These are phyloP conservation scores for Drosophila gaucha DNA, from an alignment of 2,888 invertebrate genomes.

Conservation along the genomic window DNA sequence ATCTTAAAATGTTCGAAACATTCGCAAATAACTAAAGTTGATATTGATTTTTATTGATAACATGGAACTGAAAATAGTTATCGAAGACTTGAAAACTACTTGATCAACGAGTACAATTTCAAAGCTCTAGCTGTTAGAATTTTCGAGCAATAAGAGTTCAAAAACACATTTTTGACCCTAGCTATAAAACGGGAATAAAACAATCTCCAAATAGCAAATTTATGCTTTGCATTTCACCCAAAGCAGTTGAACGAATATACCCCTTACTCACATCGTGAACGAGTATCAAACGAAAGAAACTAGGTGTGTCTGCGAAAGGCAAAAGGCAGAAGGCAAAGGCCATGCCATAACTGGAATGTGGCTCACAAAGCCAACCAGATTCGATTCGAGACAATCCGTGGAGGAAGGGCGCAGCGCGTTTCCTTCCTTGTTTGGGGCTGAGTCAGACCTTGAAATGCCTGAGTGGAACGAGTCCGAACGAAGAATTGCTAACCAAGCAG, in stretches of 20 bases:
- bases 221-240: too few species aligned
- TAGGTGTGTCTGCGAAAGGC: conserved; percentile 66
- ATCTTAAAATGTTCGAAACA: too few species aligned
- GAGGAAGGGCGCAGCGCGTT: conserved; percentile 59
- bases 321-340: conserved; percentile 48
- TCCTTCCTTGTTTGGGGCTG: conserved; percentile 67
- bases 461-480: conserved; percentile 9
- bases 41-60: too few species aligned
- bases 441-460: conserved; percentile 77
- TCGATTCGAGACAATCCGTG: conserved; percentile 1
- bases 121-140: too few species aligned
- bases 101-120: too few species aligned
- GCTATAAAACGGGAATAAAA: too few species aligned
- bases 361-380: conserved; percentile 27
- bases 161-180: too few species aligned
- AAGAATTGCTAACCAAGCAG: conserved; percentile 8
- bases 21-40: too few species aligned
- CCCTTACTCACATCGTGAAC: not conserved
- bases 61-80: too few species aligned
- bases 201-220: too few species aligned
- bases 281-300: conserved; percentile 40
- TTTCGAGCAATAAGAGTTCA: too few species aligned
- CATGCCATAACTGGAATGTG: conserved; percentile 73
- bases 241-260: not conserved
- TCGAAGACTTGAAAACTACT: not conserved